These are phyloP conservation scores for Pycnonotus jocosus DNA, from an alignment of 2,113 vertebrate species.

Conservation along the genomic window DNA sequence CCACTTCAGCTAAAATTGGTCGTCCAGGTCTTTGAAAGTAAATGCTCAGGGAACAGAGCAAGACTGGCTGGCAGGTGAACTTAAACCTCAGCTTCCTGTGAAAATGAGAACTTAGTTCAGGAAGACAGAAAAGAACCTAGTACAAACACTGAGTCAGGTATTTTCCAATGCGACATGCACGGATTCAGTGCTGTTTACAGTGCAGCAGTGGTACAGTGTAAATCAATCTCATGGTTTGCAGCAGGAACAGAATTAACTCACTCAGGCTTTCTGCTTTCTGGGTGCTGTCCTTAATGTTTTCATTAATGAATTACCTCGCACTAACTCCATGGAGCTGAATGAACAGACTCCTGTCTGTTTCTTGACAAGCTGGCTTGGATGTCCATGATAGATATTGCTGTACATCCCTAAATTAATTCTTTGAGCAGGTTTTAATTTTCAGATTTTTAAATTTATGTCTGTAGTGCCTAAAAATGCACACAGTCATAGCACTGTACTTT, in stretches of 20 bases:
- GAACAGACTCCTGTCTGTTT: neutral
- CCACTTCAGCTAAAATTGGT: neutral
- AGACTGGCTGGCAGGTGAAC: neutral
- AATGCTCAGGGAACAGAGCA: neutral
- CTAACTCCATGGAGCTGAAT: neutral
- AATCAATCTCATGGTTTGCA: neutral
- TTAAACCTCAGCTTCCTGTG: neutral
- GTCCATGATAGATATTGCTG: neutral
- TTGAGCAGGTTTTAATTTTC: neutral
- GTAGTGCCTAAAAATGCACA: neutral
- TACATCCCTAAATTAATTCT: neutral
- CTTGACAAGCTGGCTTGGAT: neutral
- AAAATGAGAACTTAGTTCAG: neutral
- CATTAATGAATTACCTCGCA: neutral
- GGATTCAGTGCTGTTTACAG: neutral
- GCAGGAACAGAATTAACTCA: neutral
- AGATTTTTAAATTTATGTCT: neutral
- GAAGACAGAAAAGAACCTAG: neutral
- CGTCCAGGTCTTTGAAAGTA: neutral
- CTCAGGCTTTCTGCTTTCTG: neutral
- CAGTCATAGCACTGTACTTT: neutral
- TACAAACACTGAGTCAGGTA: neutral
- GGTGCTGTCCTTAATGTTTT: neutral
- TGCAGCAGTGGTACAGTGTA: neutral
- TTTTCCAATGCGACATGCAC: rapidly evolving